Percentiles rank a stretch among this genome's conserved stretches.
These are phyloP conservation scores for Ypsolopha sequella DNA, from an alignment of 2,888 invertebrate genomes.

Conservation along the genomic window DNA sequence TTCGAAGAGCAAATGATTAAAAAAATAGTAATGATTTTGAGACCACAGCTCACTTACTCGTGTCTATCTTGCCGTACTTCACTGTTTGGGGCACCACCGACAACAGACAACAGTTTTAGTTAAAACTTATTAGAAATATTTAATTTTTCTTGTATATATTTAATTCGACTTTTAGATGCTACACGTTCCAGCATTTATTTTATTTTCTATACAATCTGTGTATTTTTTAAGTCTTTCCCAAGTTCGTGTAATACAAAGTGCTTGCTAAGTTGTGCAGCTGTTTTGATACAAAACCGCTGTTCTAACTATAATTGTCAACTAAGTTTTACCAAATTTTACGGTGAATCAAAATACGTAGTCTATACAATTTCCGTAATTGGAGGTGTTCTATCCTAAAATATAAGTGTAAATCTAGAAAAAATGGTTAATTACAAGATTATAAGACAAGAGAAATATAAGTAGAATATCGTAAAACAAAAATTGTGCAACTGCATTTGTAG, in stretches of 20 bases:
- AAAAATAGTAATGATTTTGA: constrained; percentile 50
- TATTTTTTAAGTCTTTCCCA: neutral
- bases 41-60: constrained; percentile 71
- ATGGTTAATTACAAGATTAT: neutral
- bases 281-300: too few species aligned
- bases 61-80: constrained; percentile 61
- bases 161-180: constrained; percentile 6
- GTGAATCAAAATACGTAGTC: too few species aligned
- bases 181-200: constrained; percentile 20
- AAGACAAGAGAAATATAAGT: neutral
- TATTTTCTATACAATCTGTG: neutral
- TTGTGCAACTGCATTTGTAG: neutral
- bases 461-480: neutral
- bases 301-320: too few species aligned
- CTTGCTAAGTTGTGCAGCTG: neutral
- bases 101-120: constrained; percentile 64
- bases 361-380: neutral
- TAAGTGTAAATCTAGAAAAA: neutral
- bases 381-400: neutral
- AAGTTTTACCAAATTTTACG: too few species aligned
- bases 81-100: constrained; percentile 70
- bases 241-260: neutral
- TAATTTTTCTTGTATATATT: neutral
- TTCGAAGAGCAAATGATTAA: constrained; percentile 57
- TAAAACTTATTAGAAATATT: constrained; percentile 23